These are phyloP conservation scores for Nysson spinosus DNA, from an alignment of 2,888 invertebrate species.

Conservation along the genomic window DNA sequence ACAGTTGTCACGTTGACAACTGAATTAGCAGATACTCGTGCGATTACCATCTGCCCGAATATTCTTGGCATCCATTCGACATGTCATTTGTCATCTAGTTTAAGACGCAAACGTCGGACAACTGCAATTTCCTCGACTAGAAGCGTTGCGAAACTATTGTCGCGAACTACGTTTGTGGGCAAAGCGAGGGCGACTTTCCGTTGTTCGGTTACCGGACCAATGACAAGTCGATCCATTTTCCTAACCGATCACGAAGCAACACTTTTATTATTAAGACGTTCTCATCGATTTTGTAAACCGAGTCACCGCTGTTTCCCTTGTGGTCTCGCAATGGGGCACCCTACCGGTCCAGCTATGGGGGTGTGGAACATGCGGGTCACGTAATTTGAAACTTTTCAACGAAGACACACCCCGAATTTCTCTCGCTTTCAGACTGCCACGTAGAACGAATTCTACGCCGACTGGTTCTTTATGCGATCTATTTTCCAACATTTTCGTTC, in stretches of 20 bases:
- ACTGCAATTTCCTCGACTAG: conserved; percentile 1
- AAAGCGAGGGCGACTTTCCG: too few relatives aligned
- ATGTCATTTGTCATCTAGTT: conserved; percentile 19
- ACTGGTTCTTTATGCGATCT: background rate
- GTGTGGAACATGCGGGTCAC: conserved; percentile 42
- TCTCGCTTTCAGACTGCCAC: conserved; percentile 5
- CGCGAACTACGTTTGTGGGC: conserved; percentile 1
- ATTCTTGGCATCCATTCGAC: background rate
- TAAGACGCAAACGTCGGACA: background rate
- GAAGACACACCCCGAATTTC: conserved; percentile 22
- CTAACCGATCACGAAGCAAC: conserved; percentile 5
- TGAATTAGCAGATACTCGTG: too few relatives aligned
- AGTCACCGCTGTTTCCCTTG: too few relatives aligned
- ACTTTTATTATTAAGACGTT: conserved; percentile 23
- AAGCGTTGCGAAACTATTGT: conserved; percentile 18
- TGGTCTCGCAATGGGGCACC: background rate
- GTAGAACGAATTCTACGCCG: background rate
- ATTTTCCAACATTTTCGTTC: too few relatives aligned
- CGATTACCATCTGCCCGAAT: conserved; percentile 25
- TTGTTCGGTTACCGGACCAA: conserved; percentile 11
- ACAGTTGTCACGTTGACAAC: too few relatives aligned
- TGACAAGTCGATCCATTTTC: conserved; percentile 14
- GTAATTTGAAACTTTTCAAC: conserved; percentile 44
- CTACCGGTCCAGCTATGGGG: conserved; percentile 14
- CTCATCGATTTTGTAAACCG: too few relatives aligned